A percentile compares a stretch with the other conserved stretches of the same genome.
Conservation (phyloP, 1,140 invertebrate genomes). For the Carposina sasakii region DNA sequence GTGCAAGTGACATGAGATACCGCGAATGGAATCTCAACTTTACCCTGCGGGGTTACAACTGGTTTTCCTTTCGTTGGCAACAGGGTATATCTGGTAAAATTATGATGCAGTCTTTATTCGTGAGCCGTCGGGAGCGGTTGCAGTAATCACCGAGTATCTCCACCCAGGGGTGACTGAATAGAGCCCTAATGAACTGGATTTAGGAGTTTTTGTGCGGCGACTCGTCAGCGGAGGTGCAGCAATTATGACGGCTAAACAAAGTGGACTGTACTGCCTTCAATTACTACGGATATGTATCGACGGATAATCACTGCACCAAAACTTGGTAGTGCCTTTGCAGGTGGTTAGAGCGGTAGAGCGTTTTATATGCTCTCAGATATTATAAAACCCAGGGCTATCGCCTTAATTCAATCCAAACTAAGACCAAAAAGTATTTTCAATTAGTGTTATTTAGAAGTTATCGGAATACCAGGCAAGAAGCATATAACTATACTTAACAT, state of each 20-base stretch:
- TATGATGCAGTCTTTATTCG: conserved; percentile 73
- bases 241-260: conserved; percentile 69
- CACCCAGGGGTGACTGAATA: conserved; percentile 71
- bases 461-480: too few species aligned
- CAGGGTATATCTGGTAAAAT: conserved; percentile 69
- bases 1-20: conserved; percentile 59
- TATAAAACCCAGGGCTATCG: too few species aligned
- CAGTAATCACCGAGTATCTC: conserved; percentile 73
- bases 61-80: conserved; percentile 36
- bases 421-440: too few species aligned
- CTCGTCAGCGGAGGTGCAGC: conserved; percentile 68
- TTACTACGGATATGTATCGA: too few species aligned
- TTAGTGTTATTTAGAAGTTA: too few species aligned
- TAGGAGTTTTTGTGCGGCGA: conserved; percentile 69
- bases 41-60: conserved; percentile 41
- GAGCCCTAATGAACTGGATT: conserved; percentile 72
- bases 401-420: too few species aligned
- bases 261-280: conserved; percentile 37
- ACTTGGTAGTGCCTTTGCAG: too few species aligned
- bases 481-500: too few species aligned
- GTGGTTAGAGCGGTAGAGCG: too few species aligned
- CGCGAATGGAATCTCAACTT: conserved; percentile 37
- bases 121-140: conserved; percentile 72
- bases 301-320: too few species aligned
- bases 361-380: too few species aligned